Evolutionary conservation across 64 coral and sea anemone species (phyloP).

Genomic region (Pocillopora damicornis): DNA sequence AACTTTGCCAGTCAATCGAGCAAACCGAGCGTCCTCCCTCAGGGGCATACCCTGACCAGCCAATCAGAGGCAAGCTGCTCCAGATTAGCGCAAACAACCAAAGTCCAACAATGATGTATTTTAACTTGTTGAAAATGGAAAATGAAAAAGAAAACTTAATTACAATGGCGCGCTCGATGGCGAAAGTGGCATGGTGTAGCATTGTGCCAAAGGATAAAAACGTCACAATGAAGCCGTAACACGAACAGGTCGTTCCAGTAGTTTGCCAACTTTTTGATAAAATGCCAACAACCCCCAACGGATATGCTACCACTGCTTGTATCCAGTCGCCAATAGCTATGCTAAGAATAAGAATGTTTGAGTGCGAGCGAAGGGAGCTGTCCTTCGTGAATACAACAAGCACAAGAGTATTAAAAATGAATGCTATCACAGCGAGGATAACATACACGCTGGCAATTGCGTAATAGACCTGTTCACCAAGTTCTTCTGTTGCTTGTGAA

Average conservation of each 20-base stretch:
- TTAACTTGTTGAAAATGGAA: background rate
- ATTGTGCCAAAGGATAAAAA: conserved; percentile 21
- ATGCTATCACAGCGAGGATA: background rate
- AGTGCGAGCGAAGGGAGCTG: background rate
- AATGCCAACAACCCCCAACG: conserved; percentile 1
- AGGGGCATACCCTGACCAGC: conserved; percentile 26
- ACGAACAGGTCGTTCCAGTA: background rate
- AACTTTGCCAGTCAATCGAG: conserved; percentile 3
- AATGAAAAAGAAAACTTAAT: background rate
- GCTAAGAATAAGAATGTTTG: conserved; percentile 11
- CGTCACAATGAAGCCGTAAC: conserved; percentile 3
- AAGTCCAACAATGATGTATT: background rate
- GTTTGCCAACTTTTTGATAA: background rate
- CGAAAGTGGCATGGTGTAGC: conserved; percentile 21
- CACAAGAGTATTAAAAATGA: background rate
- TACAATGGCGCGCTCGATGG: conserved; percentile 12
- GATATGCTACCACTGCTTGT: background rate
- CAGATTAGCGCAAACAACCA: conserved; percentile 23
- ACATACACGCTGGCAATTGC: conserved; percentile 9
- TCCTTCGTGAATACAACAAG: background rate
- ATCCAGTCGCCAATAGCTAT: conserved; percentile 23
- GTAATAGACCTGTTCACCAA: background rate
- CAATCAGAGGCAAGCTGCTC: conserved; percentile 11
- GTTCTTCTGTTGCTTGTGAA: background rate
- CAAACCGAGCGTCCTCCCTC: background rate